Base-by-base conservation (phyloP, 2,113 vertebrate genomes). In the Catharus fuscescens region DNA sequence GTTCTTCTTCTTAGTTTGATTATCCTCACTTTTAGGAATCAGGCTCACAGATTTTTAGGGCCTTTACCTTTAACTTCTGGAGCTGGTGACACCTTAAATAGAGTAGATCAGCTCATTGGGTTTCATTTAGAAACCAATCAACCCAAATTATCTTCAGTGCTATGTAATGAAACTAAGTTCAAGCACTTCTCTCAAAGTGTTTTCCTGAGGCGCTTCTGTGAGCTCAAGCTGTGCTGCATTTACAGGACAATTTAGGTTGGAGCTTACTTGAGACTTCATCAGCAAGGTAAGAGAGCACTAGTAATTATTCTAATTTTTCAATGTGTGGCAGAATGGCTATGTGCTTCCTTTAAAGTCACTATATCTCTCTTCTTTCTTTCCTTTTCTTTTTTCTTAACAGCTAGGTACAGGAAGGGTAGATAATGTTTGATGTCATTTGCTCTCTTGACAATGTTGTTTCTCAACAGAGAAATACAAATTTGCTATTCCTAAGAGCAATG, bases 61-160 rank as follows among this genome's bases (percentile, higher is more conserved):
- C 62, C 38, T 83, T 90, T 56, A 45, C 42, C 80, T 89, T 73
- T 83, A 72, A 85, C 71, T 76, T 66, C 54, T 61, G 66, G 52
- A 72, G 62, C 60, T 50, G 44, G 42, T 34, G 52, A 50, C 54
- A 54, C 47, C 81, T 95, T 88, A 70, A 85, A 66, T 65, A n/a
- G 21, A 57, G 69, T 32, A 32, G 67, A 88, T 76, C 48, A 93
- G 56, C 77, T 89, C 52, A 48, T 76, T 62, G 34, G 60, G 29
- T 47, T 91, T 95, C 74, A 78, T 86, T 91, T 65, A 93, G 81
- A 88, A 93, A 56, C 45, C 59, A 90, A 73, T 83, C 81, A 90
- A 40, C 74, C 34, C 50, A 72, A 86, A 90, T 82, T 34, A 73
- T 54, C 70, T 34, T 86, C 87, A 56, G 66, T 59, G 71, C 10